phyloP scores from a whole-genome alignment of 2,113 vertebrate species.

The Salvelinus fontinalis region DNA sequence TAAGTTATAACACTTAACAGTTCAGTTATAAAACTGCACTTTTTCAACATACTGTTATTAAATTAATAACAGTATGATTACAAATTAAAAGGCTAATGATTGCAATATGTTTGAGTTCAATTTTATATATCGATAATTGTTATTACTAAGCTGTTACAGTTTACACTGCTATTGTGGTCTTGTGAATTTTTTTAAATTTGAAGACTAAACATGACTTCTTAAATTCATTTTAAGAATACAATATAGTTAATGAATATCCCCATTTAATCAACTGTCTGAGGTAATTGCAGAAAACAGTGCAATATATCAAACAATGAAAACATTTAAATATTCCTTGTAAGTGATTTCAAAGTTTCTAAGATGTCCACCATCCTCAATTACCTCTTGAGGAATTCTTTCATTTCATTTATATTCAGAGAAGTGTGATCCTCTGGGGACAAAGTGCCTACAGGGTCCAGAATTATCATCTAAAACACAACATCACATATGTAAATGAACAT shows the following conservation, averaged over 20 bases:
- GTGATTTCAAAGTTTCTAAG: not conserved
- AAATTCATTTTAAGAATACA: too few relatives aligned
- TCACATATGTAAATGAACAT: slow-evolving; percentile 60
- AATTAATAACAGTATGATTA: too few relatives aligned
- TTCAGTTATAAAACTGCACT: too few relatives aligned
- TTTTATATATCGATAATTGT: not conserved
- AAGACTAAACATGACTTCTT: too few relatives aligned
- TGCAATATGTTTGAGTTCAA: not conserved
- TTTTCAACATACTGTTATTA: too few relatives aligned
- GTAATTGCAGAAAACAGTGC: not conserved
- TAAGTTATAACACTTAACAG: too few relatives aligned
- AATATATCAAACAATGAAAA: not conserved
- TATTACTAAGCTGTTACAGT: not conserved
- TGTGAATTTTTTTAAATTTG: too few relatives aligned
- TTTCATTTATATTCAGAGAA: slow-evolving; percentile 33
- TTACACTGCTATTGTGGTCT: not conserved
- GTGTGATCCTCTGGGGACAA: slow-evolving; percentile 28
- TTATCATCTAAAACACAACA: slow-evolving; percentile 33
- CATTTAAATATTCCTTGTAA: not conserved
- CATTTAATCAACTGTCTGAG: too few relatives aligned
- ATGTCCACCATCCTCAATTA: slow-evolving; percentile 14
- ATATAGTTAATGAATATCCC: too few relatives aligned
- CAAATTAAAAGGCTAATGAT: not conserved
- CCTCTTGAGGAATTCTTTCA: slow-evolving; percentile 33
- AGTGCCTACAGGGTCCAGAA: slow-evolving; percentile 34